Percentiles rank a stretch among this genome's conserved stretches.
phyloP scores from a whole-genome alignment of 2,797 vertebrate genomes.

The Heliangelus exortis region DNA sequence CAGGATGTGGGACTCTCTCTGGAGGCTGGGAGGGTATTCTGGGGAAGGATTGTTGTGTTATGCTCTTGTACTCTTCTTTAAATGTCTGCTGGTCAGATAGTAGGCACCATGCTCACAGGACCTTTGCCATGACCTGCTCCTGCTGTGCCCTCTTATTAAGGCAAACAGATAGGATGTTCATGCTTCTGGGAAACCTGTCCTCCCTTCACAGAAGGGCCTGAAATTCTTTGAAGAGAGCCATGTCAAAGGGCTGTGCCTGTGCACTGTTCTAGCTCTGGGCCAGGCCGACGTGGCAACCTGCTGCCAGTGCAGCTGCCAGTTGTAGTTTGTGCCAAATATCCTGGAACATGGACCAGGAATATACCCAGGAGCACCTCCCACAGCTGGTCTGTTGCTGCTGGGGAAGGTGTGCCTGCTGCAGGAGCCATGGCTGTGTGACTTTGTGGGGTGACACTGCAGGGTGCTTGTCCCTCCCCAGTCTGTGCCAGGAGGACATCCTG shows the following conservation, averaged over 20 bases:
- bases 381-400: background rate
- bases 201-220: background rate
- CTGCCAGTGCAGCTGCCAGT: accelerated
- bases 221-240: background rate
- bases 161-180: accelerated
- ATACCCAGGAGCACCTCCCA: background rate
- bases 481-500: accelerated
- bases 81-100: background rate
- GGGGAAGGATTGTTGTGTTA: background rate
- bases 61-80: background rate
- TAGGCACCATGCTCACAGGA: background rate
- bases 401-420: accelerated
- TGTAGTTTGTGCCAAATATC: background rate
- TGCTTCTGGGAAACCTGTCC: background rate
- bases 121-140: background rate
- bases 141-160: background rate
- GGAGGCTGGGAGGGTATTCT: background rate
- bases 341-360: accelerated
- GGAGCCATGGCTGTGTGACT: background rate
- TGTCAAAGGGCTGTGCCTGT: background rate
- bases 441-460: background rate
- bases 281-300: accelerated
- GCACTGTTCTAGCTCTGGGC: background rate
- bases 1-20: background rate
- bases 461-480: background rate